Evolutionary conservation across 2,888 invertebrate genomes (phyloP).

Genomic region (Halictus ligatus): DNA sequence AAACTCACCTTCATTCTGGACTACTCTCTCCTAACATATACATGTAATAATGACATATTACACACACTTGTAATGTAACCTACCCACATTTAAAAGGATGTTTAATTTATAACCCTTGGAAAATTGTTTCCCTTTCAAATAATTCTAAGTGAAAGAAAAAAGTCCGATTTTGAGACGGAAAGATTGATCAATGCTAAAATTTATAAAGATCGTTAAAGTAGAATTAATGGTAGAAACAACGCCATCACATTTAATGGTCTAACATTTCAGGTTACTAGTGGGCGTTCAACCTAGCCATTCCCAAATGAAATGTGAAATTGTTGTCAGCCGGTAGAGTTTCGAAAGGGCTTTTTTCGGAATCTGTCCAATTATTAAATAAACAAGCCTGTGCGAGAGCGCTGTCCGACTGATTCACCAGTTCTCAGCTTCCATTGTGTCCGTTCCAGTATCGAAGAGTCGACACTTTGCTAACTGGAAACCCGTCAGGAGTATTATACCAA

Average conservation of each 20-base stretch:
- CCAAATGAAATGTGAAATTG: background rate
- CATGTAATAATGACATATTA: background rate
- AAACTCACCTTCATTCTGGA: conserved; percentile 2
- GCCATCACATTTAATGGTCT: background rate
- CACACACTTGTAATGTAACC: background rate
- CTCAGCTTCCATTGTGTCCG: conserved; percentile 40
- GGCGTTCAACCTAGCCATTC: background rate
- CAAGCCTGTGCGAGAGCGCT: conserved; percentile 2
- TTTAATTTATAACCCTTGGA: background rate
- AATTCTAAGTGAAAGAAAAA: background rate
- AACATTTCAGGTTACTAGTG: background rate
- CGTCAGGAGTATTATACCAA: conserved; percentile 77
- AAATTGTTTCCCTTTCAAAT: background rate
- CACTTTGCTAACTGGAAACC: conserved; percentile 68
- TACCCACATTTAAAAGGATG: background rate
- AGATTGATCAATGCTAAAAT: background rate
- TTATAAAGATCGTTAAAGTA: background rate
- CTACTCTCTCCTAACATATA: background rate
- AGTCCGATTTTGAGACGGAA: background rate
- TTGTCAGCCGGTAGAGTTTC: background rate
- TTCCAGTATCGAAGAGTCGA: conserved; percentile 51
- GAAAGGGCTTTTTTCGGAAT: conserved; percentile 17
- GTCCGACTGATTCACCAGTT: conserved; percentile 23
- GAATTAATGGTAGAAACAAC: background rate
- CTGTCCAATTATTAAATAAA: conserved; percentile 26